A percentile compares a stretch with the other conserved stretches of the same genome.
Evolutionary conservation across 2,888 invertebrate genomes (phyloP).

Genomic region (Hyposoter didymator): DNA sequence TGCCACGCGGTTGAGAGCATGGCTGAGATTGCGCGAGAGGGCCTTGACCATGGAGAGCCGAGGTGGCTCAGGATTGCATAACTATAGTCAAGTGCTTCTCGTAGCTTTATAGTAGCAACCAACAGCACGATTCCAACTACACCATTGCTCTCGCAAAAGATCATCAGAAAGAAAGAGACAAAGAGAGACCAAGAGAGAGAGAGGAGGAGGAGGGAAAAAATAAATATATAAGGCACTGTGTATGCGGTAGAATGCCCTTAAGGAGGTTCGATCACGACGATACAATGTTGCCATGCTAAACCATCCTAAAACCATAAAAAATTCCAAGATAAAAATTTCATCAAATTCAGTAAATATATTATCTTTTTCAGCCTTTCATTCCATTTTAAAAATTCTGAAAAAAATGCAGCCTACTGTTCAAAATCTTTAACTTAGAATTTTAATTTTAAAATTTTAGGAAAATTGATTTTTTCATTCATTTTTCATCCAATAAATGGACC

Average conservation of each 20-base stretch:
- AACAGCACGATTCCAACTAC: constrained; percentile 68
- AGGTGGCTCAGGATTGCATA: constrained; percentile 79
- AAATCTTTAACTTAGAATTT: neutral
- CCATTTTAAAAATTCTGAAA: neutral
- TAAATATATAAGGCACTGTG: constrained; percentile 13
- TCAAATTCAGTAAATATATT: neutral
- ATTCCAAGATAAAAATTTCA: too few species aligned
- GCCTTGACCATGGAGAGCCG: constrained; percentile 81
- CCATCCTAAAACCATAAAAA: too few species aligned
- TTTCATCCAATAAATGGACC: too few species aligned
- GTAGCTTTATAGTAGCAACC: constrained; percentile 46
- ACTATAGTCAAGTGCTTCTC: constrained; percentile 76
- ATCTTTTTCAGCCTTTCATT: neutral
- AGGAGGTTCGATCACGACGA: neutral
- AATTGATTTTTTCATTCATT: too few species aligned
- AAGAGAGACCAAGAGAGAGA: neutral
- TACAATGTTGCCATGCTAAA: too few species aligned
- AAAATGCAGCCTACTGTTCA: too few species aligned
- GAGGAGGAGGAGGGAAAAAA: neutral
- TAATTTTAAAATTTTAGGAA: neutral
- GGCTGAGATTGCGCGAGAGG: constrained; percentile 68
- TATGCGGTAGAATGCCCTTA: constrained; percentile 54
- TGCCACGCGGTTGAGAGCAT: constrained; percentile 37
- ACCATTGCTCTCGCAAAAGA: constrained; percentile 63
- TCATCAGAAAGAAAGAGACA: neutral